Evolutionary conservation across 35 echinoderm and acorn worm genomes (phyloP).

Genomic region (Patiria miniata): DNA sequence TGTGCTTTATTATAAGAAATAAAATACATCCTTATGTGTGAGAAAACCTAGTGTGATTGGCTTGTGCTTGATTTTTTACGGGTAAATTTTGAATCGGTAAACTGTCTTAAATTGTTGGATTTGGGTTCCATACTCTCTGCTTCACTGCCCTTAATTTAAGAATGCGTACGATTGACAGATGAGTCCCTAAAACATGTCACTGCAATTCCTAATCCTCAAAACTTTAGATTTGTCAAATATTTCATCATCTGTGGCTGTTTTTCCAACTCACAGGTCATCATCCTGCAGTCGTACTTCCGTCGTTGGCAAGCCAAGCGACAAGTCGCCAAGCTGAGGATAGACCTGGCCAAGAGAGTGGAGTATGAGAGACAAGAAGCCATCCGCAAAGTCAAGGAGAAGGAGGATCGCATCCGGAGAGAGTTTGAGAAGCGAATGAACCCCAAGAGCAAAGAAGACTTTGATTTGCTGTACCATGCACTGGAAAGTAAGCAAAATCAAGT

Average conservation of each 20-base stretch:
- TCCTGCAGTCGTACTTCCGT: conserved; percentile 94
- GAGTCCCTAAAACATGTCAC: too few relatives aligned
- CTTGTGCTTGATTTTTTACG: too few relatives aligned
- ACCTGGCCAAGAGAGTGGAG: conserved; percentile 70
- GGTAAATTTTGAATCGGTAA: too few relatives aligned
- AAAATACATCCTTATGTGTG: too few relatives aligned
- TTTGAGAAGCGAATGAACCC: conserved; percentile 99
- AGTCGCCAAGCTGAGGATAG: conserved; percentile 72
- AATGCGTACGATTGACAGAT: too few relatives aligned
- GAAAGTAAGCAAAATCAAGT: conserved; percentile 78
- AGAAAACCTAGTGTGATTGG: too few relatives aligned
- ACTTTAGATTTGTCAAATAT: too few relatives aligned
- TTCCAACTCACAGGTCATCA: conserved; percentile 71
- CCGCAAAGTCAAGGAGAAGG: conserved; percentile 97
- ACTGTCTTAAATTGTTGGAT: too few relatives aligned
- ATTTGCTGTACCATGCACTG: conserved; percentile 93
- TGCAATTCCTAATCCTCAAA: too few relatives aligned
- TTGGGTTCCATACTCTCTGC: too few relatives aligned
- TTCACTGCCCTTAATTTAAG: too few relatives aligned
- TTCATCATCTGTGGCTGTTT: not conserved
- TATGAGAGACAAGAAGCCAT: conserved; percentile 96
- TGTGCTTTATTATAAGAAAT: too few relatives aligned
- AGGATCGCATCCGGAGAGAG: conserved; percentile 86
- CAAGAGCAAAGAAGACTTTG: conserved; percentile 94
- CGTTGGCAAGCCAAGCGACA: conserved; percentile 83